These are phyloP conservation scores for Eupeodes latifasciatus DNA, from an alignment of 2,888 invertebrate species.

Conservation along the genomic window DNA sequence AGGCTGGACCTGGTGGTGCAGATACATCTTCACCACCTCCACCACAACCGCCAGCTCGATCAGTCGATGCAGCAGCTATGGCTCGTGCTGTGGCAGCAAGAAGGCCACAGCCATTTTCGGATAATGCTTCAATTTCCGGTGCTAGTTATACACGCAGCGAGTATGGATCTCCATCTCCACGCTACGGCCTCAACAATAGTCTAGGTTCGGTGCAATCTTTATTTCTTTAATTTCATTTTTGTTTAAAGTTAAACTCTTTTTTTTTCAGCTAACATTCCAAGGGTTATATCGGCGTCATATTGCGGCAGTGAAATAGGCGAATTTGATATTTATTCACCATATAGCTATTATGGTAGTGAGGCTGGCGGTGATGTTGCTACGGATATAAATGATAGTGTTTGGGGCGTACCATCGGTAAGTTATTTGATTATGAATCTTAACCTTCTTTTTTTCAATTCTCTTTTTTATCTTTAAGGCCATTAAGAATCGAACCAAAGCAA, in stretches of 20 bases:
- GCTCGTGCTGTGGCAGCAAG: conserved; percentile 62
- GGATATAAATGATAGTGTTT: conserved; percentile 83
- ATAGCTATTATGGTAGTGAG: conserved; percentile 89
- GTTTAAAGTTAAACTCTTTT: background rate
- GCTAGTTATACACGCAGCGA: conserved; percentile 83
- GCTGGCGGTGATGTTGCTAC: conserved; percentile 84
- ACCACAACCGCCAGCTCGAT: conserved; percentile 80
- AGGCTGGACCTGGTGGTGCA: conserved; percentile 73
- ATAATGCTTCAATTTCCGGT: conserved; percentile 73
- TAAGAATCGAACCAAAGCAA: conserved; percentile 83
- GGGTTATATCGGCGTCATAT: conserved; percentile 90
- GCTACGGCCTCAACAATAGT: conserved; percentile 82
- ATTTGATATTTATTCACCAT: conserved; percentile 93
- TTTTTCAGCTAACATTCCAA: conserved; percentile 83
- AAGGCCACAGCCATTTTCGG: conserved; percentile 63
- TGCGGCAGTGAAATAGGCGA: conserved; percentile 93
- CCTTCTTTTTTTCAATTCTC: background rate
- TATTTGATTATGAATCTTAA: background rate
- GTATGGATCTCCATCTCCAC: conserved; percentile 81
- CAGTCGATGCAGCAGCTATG: conserved; percentile 80
- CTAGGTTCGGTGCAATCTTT: conserved; percentile 79
- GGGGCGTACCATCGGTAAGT: conserved; percentile 83
- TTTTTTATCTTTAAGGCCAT: conserved; percentile 77
- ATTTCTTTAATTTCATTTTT: background rate
- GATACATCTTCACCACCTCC: conserved; percentile 78